Conservation (phyloP, 2,113 vertebrate genomes). For the Megaleporinus macrocephalus region DNA sequence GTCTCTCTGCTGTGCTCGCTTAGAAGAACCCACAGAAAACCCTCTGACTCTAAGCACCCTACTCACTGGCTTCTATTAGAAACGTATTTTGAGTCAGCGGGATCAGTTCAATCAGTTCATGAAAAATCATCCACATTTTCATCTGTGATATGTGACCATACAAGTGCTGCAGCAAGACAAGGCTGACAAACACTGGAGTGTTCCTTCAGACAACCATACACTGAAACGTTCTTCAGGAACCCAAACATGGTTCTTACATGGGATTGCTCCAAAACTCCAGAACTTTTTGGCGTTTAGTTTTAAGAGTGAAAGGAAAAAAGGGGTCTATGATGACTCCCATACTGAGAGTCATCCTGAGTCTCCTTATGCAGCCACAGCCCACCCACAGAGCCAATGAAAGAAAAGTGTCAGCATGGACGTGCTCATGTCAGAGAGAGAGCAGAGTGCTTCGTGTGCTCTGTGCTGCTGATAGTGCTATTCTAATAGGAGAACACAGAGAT, state of each 20-base stretch:
- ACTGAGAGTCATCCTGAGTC: background rate
- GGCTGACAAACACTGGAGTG: background rate
- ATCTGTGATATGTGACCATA: background rate
- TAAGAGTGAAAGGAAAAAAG: no score
- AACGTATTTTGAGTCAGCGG: background rate
- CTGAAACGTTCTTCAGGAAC: background rate
- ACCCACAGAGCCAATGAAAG: background rate
- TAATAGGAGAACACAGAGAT: conserved; percentile 30
- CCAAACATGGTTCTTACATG: background rate
- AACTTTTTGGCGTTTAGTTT: no score
- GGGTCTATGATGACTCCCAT: no score
- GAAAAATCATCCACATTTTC: background rate
- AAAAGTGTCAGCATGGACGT: conserved; percentile 8
- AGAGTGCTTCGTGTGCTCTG: conserved; percentile 22
- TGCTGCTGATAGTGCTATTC: conserved; percentile 25
- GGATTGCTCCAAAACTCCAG: background rate
- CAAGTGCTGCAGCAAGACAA: background rate
- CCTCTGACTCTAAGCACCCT: background rate
- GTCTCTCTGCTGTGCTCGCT: no score
- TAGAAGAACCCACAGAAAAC: no score
- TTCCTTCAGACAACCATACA: background rate
- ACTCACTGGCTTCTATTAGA: background rate
- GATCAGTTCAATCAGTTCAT: background rate
- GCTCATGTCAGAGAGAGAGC: conserved; percentile 32
- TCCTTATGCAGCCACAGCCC: background rate